A percentile compares a stretch with the other conserved stretches of the same genome.
These are phyloP conservation scores for Drosophila auraria DNA, from an alignment of 1,140 invertebrate species.

Conservation along the genomic window DNA sequence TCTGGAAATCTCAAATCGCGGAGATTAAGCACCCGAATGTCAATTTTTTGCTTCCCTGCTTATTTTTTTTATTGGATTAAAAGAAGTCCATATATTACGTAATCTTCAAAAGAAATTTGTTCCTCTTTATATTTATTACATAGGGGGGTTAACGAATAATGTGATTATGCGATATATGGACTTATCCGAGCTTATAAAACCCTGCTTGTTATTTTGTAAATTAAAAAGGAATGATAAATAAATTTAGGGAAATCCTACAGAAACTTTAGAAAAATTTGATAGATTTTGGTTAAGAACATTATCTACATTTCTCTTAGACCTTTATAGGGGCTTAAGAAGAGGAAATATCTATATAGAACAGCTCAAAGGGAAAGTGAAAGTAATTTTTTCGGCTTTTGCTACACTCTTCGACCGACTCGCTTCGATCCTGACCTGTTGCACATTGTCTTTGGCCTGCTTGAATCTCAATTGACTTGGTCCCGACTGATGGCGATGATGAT, in stretches of 20 bases:
- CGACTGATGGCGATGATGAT: constrained; percentile 60
- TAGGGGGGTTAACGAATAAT: no score
- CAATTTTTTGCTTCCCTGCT: constrained; percentile 59
- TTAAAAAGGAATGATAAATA: not conserved
- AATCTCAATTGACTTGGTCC: constrained; percentile 74
- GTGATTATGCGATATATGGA: not conserved
- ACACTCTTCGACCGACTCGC: constrained; percentile 23
- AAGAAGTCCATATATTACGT: not conserved
- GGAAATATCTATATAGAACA: constrained; percentile 10
- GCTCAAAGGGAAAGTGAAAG: constrained; percentile 1
- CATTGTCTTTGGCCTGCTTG: constrained; percentile 77
- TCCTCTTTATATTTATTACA: no score
- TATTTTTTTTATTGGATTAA: constrained; percentile 16
- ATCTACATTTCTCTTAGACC: not conserved
- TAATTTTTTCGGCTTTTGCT: constrained; percentile 3
- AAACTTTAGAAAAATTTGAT: not conserved
- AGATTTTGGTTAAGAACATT: not conserved
- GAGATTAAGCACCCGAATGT: constrained; percentile 63
- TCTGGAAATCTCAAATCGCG: constrained; percentile 10
- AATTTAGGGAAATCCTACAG: not conserved
- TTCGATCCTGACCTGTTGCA: constrained; percentile 78
- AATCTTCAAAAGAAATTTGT: no score
- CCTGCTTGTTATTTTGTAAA: not conserved
- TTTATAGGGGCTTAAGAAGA: not conserved
- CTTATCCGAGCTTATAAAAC: not conserved